These are phyloP conservation scores for Agrotis ipsilon DNA, from an alignment of 2,888 invertebrate species.

Conservation along the genomic window DNA sequence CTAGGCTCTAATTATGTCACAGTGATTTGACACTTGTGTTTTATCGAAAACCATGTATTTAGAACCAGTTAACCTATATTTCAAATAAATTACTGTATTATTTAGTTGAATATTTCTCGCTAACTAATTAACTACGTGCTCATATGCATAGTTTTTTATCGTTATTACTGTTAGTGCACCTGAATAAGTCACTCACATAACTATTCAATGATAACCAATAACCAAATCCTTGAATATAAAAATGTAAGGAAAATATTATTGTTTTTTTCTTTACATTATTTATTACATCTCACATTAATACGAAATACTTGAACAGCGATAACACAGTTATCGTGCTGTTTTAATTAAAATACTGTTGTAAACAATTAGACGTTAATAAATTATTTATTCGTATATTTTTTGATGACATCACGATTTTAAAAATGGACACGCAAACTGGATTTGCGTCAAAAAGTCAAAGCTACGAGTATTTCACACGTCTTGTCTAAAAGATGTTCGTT, in stretches of 20 bases:
- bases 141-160: constrained; percentile 42
- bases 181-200: constrained; percentile 46
- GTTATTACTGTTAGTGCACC: constrained; percentile 38
- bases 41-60: constrained; percentile 48
- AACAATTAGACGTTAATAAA: constrained; percentile 7
- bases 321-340: neutral
- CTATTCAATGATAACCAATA: constrained; percentile 9
- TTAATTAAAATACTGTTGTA: constrained; percentile 24
- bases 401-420: neutral
- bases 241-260: neutral
- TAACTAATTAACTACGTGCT: constrained; percentile 41
- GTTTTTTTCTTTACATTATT: neutral
- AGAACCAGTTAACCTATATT: constrained; percentile 57
- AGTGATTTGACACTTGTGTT: constrained; percentile 47
- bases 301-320: constrained; percentile 8
- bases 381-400: neutral
- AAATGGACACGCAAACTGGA: constrained; percentile 2
- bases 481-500: constrained; percentile 35
- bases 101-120: constrained; percentile 28
- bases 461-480: constrained; percentile 39
- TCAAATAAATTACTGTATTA: constrained; percentile 33
- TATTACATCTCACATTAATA: neutral
- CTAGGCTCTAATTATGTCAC: constrained; percentile 55
- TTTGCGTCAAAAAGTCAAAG: constrained; percentile 35
- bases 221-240: constrained; percentile 21